Base-by-base conservation (phyloP, 2,888 invertebrate genomes). In the Lysandra bellargus region DNA sequence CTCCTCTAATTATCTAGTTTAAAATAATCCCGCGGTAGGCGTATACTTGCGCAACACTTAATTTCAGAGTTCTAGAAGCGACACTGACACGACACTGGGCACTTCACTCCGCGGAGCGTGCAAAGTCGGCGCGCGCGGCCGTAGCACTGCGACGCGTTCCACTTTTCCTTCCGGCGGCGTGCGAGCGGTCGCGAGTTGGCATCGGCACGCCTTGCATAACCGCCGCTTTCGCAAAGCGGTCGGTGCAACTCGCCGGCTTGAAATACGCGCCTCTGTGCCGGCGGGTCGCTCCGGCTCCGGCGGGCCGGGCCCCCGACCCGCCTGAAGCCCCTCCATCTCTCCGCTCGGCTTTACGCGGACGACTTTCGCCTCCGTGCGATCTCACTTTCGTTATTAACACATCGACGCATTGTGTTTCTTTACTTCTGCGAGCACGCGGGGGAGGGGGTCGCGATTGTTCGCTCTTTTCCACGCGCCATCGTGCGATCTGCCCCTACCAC, bases 131-230 rank as follows among this genome's bases (percentile, higher is more conserved):
- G 93, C 93, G 91, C 90, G 93, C 93, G 91, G 90, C 89, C 89
- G 88, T 87, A 87, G 91, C 93, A 94, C 93, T 93, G 94, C 92
- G 92, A 85, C 89, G 89, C 92, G 94, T 93, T 94, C 94, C 92
- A 94, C 94, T 94, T 94, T 93, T 94, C 93, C 94, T 93, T 94
- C 93, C 94, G 93, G 91, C 88, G 88, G 87, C 86, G 89, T 87
- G 87, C 88, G 90, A 88, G 87, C 88, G 87, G 89, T 85, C 86
- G 90, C 93, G 92, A 92, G 92, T 93, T 94, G 94, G 94, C 94
- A 94, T 91, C 92, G 91, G 90, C 91, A 87, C 90, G 91, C 91
- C 94, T 94, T 94, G 94, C 94, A 94, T 94, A 93, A 94, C 93
- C 90, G 88, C 86, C 89, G 90, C 91, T 94, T 94, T 94, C 94